These are phyloP conservation scores for Enteromius mattozi DNA, from an alignment of 2,797 vertebrate species.

Conservation along the genomic window DNA sequence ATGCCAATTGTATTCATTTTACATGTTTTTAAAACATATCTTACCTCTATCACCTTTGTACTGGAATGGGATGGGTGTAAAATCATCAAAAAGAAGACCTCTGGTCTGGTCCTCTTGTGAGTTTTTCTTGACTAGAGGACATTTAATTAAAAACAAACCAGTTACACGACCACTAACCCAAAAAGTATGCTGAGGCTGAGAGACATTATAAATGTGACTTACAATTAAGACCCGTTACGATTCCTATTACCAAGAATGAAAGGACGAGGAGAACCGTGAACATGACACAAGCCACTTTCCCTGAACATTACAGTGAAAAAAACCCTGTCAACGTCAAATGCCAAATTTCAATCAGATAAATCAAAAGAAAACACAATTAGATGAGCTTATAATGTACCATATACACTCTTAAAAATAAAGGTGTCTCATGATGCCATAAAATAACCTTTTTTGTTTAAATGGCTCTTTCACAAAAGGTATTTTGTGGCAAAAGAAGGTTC, in stretches of 20 bases:
- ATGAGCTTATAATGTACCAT: not conserved
- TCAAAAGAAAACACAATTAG: not conserved
- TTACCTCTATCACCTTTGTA: not conserved
- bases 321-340: not conserved
- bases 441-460: too few species aligned
- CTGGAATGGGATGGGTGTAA: conserved; percentile 22
- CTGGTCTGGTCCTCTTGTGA: conserved; percentile 19
- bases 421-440: too few species aligned
- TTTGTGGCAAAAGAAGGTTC: too few species aligned
- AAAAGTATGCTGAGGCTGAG: not conserved
- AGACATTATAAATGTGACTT: conserved; percentile 17
- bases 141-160: not conserved
- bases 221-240: conserved; percentile 40
- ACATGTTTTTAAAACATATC: not conserved
- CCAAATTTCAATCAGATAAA: not conserved
- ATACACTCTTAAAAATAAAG: too few species aligned
- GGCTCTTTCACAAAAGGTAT: too few species aligned
- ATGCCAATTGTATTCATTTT: not conserved
- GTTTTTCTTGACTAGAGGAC: conserved; percentile 18
- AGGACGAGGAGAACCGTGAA: conserved; percentile 38
- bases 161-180: not conserved
- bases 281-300: conserved; percentile 43
- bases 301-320: not conserved
- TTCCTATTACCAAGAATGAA: conserved; percentile 48
- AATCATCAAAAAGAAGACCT: conserved; percentile 23